Evolutionary conservation across 2,888 invertebrate species (phyloP).

Genomic region (Notocelia uddmanniana): DNA sequence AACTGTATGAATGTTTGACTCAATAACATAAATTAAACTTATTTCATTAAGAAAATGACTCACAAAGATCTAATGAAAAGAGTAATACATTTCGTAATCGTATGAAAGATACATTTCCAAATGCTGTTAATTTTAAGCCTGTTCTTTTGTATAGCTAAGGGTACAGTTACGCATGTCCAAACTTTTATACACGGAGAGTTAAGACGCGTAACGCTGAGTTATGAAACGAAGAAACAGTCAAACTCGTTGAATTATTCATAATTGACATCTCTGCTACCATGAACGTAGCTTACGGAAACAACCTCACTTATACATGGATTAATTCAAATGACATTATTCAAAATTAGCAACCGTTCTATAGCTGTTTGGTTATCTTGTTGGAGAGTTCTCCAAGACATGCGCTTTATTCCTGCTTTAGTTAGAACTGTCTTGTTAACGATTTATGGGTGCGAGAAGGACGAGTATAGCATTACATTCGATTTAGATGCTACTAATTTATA

Average conservation of each 20-base stretch:
- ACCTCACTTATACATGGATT: conserved; percentile 6
- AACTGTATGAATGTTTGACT: too few relatives aligned
- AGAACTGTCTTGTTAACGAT: conserved; percentile 17
- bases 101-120: background rate
- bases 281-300: background rate
- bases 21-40: too few relatives aligned
- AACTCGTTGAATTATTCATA: conserved; percentile 21
- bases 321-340: conserved; percentile 5
- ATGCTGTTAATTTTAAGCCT: background rate
- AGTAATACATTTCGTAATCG: background rate
- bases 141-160: background rate
- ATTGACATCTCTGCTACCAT: background rate
- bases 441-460: conserved; percentile 9
- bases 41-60: too few relatives aligned
- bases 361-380: conserved; percentile 11
- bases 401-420: conserved; percentile 12
- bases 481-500: background rate
- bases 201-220: background rate
- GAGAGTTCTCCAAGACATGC: background rate
- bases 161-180: background rate
- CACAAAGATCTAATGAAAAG: too few relatives aligned
- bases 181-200: background rate
- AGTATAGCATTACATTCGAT: background rate
- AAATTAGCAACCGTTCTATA: conserved; percentile 14
- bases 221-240: background rate